A percentile compares a stretch with the other conserved stretches of the same genome.
These are phyloP conservation scores for Scaptomyza montana DNA, from an alignment of 1,140 invertebrate species.

Conservation along the genomic window DNA sequence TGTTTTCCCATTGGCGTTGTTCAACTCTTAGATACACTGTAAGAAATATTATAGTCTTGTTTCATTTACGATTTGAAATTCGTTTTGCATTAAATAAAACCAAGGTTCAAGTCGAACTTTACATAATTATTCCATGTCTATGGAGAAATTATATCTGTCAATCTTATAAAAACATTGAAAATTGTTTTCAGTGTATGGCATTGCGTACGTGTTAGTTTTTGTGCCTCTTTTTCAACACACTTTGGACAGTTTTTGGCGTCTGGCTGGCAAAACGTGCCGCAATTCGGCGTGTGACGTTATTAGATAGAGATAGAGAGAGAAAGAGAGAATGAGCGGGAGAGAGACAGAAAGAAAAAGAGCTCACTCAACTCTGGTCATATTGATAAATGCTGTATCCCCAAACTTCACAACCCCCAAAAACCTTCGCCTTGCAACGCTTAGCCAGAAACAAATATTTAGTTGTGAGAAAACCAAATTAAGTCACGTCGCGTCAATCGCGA, in stretches of 20 bases:
- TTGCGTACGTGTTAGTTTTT: slow-evolving; percentile 75
- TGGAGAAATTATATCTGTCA: too few relatives aligned
- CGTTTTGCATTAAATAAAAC: too few relatives aligned
- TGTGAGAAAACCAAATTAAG: slow-evolving; percentile 78
- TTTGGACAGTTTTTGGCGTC: slow-evolving; percentile 63
- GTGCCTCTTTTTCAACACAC: slow-evolving; percentile 72
- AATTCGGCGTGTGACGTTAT: slow-evolving; percentile 75
- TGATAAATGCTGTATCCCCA: slow-evolving; percentile 65
- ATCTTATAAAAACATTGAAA: too few relatives aligned
- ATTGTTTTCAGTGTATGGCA: not conserved
- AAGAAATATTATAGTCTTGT: not conserved
- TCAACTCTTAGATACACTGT: not conserved
- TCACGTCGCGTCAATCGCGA: slow-evolving; percentile 80
- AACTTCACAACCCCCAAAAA: not conserved
- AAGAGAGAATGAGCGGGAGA: not conserved
- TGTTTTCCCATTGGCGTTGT: not conserved
- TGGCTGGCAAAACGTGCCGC: slow-evolving; percentile 65
- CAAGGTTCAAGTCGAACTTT: too few relatives aligned
- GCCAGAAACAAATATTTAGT: slow-evolving; percentile 73
- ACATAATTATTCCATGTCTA: not conserved
- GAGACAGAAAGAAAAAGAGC: slow-evolving; percentile 5
- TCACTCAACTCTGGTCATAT: slow-evolving; percentile 54
- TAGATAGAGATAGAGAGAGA: slow-evolving; percentile 5
- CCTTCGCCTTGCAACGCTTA: not conserved
- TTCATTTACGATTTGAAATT: too few relatives aligned